These are phyloP conservation scores for Psilopsiagon aymara DNA, from an alignment of 2,113 vertebrate species.

Conservation along the genomic window DNA sequence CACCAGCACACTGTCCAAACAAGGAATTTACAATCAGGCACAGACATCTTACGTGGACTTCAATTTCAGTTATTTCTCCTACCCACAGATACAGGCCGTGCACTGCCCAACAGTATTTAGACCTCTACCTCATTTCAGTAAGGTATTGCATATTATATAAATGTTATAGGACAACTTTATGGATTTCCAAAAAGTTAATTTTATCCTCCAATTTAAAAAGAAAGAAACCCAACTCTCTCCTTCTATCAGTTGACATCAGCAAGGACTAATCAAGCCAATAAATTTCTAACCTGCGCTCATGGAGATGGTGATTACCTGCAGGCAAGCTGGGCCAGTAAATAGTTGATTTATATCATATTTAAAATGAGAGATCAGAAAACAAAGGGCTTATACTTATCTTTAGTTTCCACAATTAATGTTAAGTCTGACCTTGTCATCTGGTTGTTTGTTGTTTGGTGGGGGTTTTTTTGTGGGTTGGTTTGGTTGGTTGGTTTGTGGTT, in stretches of 20 bases:
- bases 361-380: too few relatives aligned
- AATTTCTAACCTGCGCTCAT: too few relatives aligned
- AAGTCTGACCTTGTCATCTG: too few relatives aligned
- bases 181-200: neutral
- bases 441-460: neutral
- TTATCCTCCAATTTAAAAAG: neutral
- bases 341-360: too few relatives aligned
- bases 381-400: too few relatives aligned
- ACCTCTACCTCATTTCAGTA: neutral
- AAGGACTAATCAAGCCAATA: too few relatives aligned
- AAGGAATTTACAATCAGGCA: neutral
- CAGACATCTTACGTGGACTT: neutral
- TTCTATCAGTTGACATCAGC: neutral
- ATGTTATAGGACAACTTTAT: neutral
- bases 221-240: accelerated
- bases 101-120: neutral
- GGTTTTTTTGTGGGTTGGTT: too few relatives aligned
- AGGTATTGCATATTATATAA: neutral
- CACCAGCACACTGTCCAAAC: neutral
- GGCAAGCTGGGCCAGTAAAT: too few relatives aligned
- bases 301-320: too few relatives aligned
- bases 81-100: neutral
- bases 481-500: too few relatives aligned
- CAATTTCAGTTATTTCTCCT: neutral
- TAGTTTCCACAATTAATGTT: too few relatives aligned